Percentiles rank a stretch among this genome's conserved stretches.
These are phyloP conservation scores for Sicus ferrugineus DNA, from an alignment of 2,888 invertebrate genomes.

Conservation along the genomic window DNA sequence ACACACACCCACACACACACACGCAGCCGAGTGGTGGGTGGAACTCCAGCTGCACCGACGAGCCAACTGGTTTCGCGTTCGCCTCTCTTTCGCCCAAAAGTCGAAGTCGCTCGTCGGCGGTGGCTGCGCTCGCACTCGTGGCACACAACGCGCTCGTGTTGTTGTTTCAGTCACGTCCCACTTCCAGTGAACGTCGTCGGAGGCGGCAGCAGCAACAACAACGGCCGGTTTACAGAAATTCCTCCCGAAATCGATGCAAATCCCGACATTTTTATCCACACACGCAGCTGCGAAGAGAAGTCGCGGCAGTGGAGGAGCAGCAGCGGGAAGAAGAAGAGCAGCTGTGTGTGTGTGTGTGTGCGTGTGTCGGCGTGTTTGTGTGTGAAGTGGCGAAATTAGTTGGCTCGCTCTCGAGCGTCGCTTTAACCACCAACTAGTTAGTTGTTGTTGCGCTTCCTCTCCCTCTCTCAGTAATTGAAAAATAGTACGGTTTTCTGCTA, in stretches of 20 bases:
- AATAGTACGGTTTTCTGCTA: neutral
- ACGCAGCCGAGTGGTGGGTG: slow-evolving; percentile 46
- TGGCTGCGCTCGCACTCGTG: slow-evolving; percentile 46
- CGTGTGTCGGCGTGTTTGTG: too few species aligned
- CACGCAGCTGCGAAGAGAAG: too few species aligned
- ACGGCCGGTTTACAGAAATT: slow-evolving; percentile 45
- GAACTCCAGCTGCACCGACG: slow-evolving; percentile 42
- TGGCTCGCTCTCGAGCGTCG: slow-evolving; percentile 49
- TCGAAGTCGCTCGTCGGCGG: slow-evolving; percentile 32
- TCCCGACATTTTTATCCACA: slow-evolving; percentile 48
- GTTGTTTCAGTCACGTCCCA: slow-evolving; percentile 43
- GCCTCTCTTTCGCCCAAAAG: slow-evolving; percentile 52
- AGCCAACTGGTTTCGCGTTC: neutral
- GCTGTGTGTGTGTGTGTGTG: too few species aligned
- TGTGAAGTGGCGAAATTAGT: neutral
- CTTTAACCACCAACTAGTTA: slow-evolving; percentile 52
- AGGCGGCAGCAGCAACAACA: neutral
- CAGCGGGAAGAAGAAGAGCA: neutral
- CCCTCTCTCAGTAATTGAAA: neutral
- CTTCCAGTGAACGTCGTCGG: slow-evolving; percentile 42
- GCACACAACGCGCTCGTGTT: neutral
- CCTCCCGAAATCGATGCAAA: slow-evolving; percentile 58
- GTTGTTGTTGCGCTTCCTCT: neutral
- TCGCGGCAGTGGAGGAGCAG: slow-evolving; percentile 41
- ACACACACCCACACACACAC: slow-evolving; percentile 3